Conservation (phyloP, 2,888 invertebrate species). For the Syritta pipiens region DNA sequence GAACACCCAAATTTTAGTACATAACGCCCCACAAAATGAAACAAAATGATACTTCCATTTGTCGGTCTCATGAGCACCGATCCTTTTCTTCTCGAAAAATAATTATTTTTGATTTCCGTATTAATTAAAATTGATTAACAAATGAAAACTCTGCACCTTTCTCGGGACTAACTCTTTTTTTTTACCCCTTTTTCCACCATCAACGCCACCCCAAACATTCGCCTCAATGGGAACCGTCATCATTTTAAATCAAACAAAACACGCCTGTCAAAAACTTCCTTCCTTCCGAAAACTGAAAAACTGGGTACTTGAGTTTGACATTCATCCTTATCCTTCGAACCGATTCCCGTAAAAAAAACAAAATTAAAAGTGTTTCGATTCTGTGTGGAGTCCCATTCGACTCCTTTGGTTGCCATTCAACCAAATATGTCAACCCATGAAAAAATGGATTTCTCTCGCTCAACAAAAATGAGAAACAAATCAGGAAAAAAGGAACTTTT, state of each 20-base stretch:
- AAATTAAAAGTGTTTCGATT: constrained; percentile 14
- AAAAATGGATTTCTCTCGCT: neutral
- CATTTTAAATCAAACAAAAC: constrained; percentile 53
- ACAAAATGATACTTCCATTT: constrained; percentile 22
- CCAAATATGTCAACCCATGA: constrained; percentile 51
- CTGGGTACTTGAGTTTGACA: constrained; percentile 50
- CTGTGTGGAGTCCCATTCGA: constrained; percentile 12
- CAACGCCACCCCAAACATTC: neutral
- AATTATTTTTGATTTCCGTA: constrained; percentile 34
- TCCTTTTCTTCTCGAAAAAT: neutral
- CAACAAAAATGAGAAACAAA: neutral
- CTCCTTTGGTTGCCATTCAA: constrained; percentile 47
- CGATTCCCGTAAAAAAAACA: neutral
- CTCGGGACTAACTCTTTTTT: constrained; percentile 33
- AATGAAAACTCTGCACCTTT: too few species aligned
- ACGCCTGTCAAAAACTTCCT: constrained; percentile 61
- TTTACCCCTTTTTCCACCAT: constrained; percentile 9
- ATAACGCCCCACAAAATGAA: neutral
- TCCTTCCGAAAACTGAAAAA: constrained; percentile 24
- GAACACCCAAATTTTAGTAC: neutral
- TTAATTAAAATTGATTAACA: constrained; percentile 67
- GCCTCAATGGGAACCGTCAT: constrained; percentile 38
- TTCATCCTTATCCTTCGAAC: constrained; percentile 33
- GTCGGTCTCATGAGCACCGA: too few species aligned
- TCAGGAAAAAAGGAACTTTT: constrained; percentile 49